Conservation (phyloP, 1,140 invertebrate species). For the Rhopalosiphum maidis region DNA sequence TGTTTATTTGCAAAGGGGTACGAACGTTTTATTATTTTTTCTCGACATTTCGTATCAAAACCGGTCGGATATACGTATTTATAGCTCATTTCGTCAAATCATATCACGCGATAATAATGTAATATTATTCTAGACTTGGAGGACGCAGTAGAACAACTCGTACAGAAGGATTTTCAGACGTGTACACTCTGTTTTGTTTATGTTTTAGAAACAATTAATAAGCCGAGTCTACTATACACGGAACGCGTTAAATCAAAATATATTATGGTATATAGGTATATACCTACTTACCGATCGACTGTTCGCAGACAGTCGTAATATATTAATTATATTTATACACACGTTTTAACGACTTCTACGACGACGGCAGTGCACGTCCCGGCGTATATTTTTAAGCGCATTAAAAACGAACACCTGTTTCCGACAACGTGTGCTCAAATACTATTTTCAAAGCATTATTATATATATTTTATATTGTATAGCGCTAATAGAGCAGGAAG, state of each 20-base stretch:
- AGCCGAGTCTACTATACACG: neutral
- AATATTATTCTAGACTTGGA: neutral
- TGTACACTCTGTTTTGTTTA: neutral
- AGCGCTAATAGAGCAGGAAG: neutral
- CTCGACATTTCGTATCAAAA: neutral
- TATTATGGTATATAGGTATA: neutral
- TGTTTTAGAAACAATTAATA: neutral
- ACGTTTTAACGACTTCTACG: conserved; percentile 12
- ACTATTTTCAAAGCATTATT: neutral
- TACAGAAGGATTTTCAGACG: neutral
- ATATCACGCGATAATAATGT: neutral
- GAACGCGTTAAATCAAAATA: neutral
- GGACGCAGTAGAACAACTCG: neutral
- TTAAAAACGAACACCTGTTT: conserved; percentile 11
- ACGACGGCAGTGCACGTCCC: neutral
- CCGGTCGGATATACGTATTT: neutral
- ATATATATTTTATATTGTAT: neutral
- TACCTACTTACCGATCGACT: neutral
- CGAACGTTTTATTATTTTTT: neutral
- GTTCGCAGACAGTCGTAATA: neutral
- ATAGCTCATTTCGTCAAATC: neutral
- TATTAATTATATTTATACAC: neutral
- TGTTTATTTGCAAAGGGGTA: neutral
- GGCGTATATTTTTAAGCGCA: conserved; percentile 7
- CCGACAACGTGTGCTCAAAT: conserved; percentile 32